These are phyloP conservation scores for Cephonodes hylas DNA, from an alignment of 2,888 invertebrate species.

Conservation along the genomic window DNA sequence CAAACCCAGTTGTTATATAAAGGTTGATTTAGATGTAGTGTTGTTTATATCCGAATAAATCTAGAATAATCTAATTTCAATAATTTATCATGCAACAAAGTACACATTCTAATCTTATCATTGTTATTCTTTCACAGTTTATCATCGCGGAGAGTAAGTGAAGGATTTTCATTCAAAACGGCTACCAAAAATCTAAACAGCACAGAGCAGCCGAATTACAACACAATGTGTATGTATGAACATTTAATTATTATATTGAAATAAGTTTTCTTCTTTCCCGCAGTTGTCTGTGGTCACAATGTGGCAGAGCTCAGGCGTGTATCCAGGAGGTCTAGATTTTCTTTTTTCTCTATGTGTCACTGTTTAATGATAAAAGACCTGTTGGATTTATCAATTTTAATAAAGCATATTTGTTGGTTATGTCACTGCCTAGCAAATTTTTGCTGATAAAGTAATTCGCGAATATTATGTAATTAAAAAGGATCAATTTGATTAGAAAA, in stretches of 20 bases:
- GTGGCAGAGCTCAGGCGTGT: slow-evolving; percentile 75
- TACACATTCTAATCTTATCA: background rate
- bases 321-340: slow-evolving; percentile 68
- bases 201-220: slow-evolving; percentile 70
- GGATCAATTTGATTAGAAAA: no score
- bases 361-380: background rate
- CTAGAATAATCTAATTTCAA: background rate
- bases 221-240: slow-evolving; percentile 77
- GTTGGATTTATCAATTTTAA: background rate
- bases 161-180: slow-evolving; percentile 56
- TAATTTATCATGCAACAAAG: background rate
- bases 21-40: no score
- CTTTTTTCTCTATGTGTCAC: slow-evolving; percentile 20
- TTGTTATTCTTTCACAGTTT: slow-evolving; percentile 15
- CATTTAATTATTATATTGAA: slow-evolving; percentile 33
- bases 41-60: no score
- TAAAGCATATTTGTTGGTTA: background rate
- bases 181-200: slow-evolving; percentile 64
- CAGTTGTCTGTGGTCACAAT: slow-evolving; percentile 59
- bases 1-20: no score
- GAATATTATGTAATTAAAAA: background rate
- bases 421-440: no score
- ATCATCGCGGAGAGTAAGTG: slow-evolving; percentile 35
- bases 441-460: no score
- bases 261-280: slow-evolving; percentile 42